phyloP scores from a whole-genome alignment of 2,888 invertebrate genomes.

The Saturnia pavonia region DNA sequence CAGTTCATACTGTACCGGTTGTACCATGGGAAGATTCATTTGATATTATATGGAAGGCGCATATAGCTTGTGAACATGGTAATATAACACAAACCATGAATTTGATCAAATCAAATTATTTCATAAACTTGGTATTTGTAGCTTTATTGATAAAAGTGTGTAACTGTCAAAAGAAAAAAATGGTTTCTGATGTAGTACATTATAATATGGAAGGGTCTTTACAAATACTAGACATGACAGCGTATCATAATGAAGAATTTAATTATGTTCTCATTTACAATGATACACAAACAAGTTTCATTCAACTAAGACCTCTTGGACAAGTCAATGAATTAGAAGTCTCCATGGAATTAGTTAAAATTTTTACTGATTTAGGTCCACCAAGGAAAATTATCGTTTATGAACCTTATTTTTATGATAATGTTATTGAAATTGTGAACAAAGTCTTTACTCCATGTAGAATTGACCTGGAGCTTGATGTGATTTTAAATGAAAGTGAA shows the following conservation, averaged over 20 bases:
- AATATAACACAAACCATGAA: conserved; percentile 13
- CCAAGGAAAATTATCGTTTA: conserved; percentile 1
- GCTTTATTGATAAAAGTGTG: conserved; percentile 3
- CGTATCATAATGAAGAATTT: not conserved
- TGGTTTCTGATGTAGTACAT: not conserved
- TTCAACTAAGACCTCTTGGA: conserved; percentile 10
- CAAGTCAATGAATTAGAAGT: not conserved
- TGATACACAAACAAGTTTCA: conserved; percentile 9
- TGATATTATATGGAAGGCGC: conserved; percentile 15
- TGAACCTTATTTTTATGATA: not conserved
- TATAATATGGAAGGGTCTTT: conserved; percentile 10
- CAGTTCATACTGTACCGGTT: not conserved
- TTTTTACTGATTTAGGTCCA: conserved; percentile 18
- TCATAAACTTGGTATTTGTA: conserved; percentile 7
- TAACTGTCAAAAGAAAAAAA: not conserved
- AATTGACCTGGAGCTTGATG: not conserved
- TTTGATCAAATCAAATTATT: not conserved
- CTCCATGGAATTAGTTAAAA: conserved; percentile 14
- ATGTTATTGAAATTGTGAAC: conserved; percentile 7
- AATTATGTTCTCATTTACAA: conserved; percentile 14
- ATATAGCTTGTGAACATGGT: conserved; percentile 12
- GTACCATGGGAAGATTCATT: conserved; percentile 17
- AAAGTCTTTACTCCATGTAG: conserved; percentile 4
- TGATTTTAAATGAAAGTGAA: not conserved
- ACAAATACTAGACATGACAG: conserved; percentile 9